These are phyloP conservation scores for Acanthacorydalis orientalis DNA, from an alignment of 2,888 invertebrate genomes.

Conservation along the genomic window DNA sequence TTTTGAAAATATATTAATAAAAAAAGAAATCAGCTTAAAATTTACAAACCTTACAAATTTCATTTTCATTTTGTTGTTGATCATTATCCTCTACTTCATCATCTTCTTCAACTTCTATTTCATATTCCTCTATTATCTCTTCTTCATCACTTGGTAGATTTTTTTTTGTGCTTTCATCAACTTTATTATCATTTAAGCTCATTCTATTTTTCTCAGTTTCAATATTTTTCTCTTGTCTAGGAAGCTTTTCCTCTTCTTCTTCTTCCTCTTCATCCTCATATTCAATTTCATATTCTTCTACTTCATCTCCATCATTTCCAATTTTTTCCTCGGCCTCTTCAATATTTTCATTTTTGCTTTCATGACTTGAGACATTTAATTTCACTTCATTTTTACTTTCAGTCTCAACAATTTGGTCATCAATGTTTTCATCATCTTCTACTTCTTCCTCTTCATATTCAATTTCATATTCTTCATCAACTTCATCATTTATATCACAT, in stretches of 20 bases:
- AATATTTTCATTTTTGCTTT: slow-evolving; percentile 25
- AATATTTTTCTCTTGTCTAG: slow-evolving; percentile 8
- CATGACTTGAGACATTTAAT: slow-evolving; percentile 9
- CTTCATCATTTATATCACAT: slow-evolving; percentile 21
- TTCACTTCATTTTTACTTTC: slow-evolving; percentile 16
- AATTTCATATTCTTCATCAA: slow-evolving; percentile 11
- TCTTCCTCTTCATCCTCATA: slow-evolving; percentile 10
- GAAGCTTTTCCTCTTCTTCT: slow-evolving; percentile 11
- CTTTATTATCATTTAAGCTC: not conserved
- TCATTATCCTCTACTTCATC: slow-evolving; percentile 12
- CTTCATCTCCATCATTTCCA: slow-evolving; percentile 5
- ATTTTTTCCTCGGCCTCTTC: slow-evolving; percentile 25
- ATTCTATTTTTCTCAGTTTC: not conserved
- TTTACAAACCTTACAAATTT: slow-evolving; percentile 3
- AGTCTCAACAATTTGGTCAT: slow-evolving; percentile 10
- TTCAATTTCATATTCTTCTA: slow-evolving; percentile 7
- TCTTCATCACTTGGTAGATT: slow-evolving; percentile 7
- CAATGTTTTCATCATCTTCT: slow-evolving; percentile 26
- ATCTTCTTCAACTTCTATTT: slow-evolving; percentile 13
- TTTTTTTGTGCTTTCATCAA: not conserved
- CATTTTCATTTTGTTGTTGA: slow-evolving; percentile 10
- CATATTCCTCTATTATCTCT: not conserved
- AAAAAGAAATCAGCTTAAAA: not conserved
- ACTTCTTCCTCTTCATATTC: slow-evolving; percentile 23
- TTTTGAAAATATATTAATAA: too few relatives aligned